These are phyloP conservation scores for Agonopterix heracliana DNA, from an alignment of 2,888 invertebrate species.

Conservation along the genomic window DNA sequence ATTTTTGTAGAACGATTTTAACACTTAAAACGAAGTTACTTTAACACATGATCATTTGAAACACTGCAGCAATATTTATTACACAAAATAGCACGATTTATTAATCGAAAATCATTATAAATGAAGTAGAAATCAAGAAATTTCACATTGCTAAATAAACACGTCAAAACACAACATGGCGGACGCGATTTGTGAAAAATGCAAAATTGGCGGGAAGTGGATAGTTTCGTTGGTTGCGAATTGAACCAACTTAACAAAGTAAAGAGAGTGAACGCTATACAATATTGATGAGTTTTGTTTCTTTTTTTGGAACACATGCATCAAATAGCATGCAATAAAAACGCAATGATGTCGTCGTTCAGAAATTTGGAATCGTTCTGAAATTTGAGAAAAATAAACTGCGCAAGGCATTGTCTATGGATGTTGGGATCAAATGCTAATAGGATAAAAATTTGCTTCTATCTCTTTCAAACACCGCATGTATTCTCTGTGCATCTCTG, in stretches of 20 bases:
- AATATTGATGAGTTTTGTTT: no score
- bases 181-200: not conserved
- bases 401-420: no score
- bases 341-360: no score
- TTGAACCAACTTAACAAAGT: not conserved
- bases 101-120: not conserved
- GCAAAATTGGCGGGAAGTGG: conserved; percentile 1
- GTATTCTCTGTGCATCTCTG: not conserved
- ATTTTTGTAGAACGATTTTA: conserved; percentile 13
- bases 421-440: not conserved
- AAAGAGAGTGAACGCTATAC: no score
- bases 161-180: conserved; percentile 14
- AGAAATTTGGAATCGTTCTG: no score
- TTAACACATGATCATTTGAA: not conserved
- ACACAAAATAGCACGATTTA: not conserved
- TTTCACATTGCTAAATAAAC: not conserved
- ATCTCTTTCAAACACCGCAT: not conserved
- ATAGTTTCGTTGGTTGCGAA: not conserved
- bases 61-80: not conserved
- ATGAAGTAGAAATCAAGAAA: not conserved
- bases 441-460: not conserved
- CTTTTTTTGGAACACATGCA: no score
- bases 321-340: no score
- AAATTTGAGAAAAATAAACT: no score
- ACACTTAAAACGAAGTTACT: not conserved